These are phyloP conservation scores for Dioctria linearis DNA, from an alignment of 2,888 invertebrate species.

Conservation along the genomic window DNA sequence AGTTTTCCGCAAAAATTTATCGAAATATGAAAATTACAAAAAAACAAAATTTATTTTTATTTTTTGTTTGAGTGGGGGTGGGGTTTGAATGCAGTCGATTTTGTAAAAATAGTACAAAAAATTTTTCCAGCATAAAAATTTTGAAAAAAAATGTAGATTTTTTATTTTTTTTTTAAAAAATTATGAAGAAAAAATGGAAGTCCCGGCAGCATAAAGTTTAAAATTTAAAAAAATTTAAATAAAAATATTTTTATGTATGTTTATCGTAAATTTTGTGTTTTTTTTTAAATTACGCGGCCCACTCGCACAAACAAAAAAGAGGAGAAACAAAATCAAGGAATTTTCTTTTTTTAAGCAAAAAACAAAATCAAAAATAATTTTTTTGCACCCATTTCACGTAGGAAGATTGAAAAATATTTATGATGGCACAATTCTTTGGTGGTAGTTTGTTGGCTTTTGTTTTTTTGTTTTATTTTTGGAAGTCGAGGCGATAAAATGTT, in stretches of 20 bases:
- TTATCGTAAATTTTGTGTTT: constrained; percentile 21
- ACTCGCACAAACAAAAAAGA: constrained; percentile 54
- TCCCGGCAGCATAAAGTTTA: constrained; percentile 45
- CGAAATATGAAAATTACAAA: constrained; percentile 47
- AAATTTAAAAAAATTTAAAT: constrained; percentile 30
- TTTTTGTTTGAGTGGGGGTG: constrained; percentile 44
- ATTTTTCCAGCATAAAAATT: background rate
- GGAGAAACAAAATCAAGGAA: constrained; percentile 37
- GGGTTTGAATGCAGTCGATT: background rate
- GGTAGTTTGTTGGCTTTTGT: constrained; percentile 40
- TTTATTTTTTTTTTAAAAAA: background rate
- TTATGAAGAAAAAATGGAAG: background rate
- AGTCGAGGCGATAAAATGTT: background rate
- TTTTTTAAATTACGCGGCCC: constrained; percentile 43
- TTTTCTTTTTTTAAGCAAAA: constrained; percentile 20
- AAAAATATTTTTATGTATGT: constrained; percentile 15
- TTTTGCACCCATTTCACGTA: constrained; percentile 6
- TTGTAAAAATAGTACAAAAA: background rate
- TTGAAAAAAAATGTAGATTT: background rate
- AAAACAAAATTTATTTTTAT: constrained; percentile 40
- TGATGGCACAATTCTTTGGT: constrained; percentile 30
- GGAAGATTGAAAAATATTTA: background rate
- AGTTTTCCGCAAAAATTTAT: constrained; percentile 48
- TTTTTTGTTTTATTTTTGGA: too few species aligned
- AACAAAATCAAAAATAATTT: constrained; percentile 25